Evolutionary conservation across 2,113 vertebrate genomes (phyloP).

Genomic region (Tragelaphus imberbis): DNA sequence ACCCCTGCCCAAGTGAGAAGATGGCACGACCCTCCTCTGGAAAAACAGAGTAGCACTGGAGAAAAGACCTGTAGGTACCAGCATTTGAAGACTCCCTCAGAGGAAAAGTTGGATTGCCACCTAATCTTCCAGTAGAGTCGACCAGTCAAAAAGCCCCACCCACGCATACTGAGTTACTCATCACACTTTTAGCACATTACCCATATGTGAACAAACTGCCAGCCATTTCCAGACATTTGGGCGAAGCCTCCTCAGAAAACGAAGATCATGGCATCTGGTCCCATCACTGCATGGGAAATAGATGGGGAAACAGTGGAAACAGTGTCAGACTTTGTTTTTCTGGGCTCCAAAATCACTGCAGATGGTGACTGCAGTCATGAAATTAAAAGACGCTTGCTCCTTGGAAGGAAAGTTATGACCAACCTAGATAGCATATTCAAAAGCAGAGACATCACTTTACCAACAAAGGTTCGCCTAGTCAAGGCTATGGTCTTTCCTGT

Average conservation of each 20-base stretch:
- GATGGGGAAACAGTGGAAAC: no score
- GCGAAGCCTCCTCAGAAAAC: not conserved
- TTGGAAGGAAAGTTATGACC: no score
- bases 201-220: not conserved
- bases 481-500: no score
- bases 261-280: no score
- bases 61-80: not conserved
- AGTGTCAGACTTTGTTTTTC: no score
- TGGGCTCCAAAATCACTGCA: no score
- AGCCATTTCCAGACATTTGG: not conserved
- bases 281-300: no score
- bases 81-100: not conserved
- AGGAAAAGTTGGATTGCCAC: not conserved
- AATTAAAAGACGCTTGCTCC: no score
- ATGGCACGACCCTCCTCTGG: not conserved
- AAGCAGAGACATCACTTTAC: no score
- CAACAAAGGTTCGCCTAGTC: no score
- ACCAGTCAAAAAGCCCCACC: not conserved
- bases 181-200: not conserved
- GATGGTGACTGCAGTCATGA: no score
- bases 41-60: not conserved
- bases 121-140: not conserved
- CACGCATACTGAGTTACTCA: not conserved
- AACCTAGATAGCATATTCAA: no score
- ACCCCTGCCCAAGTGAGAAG: not conserved